These are phyloP conservation scores for Ips typographus DNA, from an alignment of 1,140 invertebrate species.

Conservation along the genomic window DNA sequence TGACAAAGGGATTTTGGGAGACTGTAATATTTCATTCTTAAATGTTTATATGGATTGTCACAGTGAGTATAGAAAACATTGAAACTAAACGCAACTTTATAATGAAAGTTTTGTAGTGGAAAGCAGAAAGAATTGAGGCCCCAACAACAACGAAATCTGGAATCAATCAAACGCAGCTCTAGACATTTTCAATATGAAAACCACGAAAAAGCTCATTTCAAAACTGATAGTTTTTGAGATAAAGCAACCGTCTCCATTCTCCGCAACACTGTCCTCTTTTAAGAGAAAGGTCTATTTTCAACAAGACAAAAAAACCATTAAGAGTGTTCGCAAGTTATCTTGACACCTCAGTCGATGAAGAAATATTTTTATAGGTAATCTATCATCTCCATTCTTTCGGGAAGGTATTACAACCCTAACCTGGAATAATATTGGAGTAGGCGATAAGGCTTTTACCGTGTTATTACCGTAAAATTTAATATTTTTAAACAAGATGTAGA, in stretches of 20 bases:
- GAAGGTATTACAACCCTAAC: too few relatives aligned
- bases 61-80: neutral
- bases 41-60: neutral
- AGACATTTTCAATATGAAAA: too few relatives aligned
- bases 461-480: too few relatives aligned
- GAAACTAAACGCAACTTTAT: neutral
- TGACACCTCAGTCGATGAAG: neutral
- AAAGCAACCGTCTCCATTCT: neutral
- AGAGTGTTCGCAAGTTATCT: slow-evolving; percentile 3
- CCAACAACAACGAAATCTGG: neutral
- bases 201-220: neutral
- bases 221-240: neutral
- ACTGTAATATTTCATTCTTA: neutral
- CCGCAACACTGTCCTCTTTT: neutral
- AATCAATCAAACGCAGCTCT: neutral
- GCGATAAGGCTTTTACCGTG: too few relatives aligned
- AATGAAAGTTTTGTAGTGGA: neutral
- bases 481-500: too few relatives aligned
- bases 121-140: neutral
- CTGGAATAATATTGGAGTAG: too few relatives aligned
- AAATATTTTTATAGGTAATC: slow-evolving; percentile 7
- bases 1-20: too few relatives aligned
- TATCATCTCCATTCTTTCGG: neutral
- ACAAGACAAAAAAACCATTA: slow-evolving; percentile 3
- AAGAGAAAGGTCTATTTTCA: neutral